phyloP scores from a whole-genome alignment of 2,888 invertebrate species.

The Conchocele bisecta region DNA sequence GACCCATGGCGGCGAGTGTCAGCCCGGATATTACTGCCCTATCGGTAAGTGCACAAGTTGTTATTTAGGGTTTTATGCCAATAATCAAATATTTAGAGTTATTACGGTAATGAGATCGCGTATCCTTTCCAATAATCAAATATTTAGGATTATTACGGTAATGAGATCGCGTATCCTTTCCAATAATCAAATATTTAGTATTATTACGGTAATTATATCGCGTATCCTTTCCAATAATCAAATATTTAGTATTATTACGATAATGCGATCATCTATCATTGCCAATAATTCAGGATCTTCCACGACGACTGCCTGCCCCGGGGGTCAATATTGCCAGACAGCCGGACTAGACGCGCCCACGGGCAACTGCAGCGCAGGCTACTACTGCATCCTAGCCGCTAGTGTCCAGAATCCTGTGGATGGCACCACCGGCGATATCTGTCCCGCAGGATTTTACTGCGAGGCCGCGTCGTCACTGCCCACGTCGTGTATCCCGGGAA shows the following conservation, averaged over 20 bases:
- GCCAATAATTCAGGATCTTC: constrained; percentile 72
- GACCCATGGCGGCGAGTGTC: constrained; percentile 75
- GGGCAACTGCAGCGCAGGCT: constrained; percentile 77
- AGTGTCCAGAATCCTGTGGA: constrained; percentile 64
- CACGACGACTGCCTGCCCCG: constrained; percentile 73
- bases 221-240: no score
- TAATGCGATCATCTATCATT: no score
- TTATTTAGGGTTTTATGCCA: not conserved
- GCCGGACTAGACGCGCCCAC: constrained; percentile 72
- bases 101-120: no score
- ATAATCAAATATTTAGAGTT: no score
- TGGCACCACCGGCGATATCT: constrained; percentile 71
- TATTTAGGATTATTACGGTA: no score
- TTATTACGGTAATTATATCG: no score
- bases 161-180: no score
- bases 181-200: no score
- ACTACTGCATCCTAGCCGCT: constrained; percentile 74
- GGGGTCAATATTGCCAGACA: constrained; percentile 76
- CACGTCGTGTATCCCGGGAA: constrained; percentile 72
- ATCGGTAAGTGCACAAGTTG: constrained; percentile 63
- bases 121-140: no score
- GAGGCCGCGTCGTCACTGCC: constrained; percentile 66
- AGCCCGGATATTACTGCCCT: constrained; percentile 77
- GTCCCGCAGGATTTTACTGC: constrained; percentile 77
- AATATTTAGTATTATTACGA: no score